These are phyloP conservation scores for Lineus longissimus DNA, from an alignment of 1,140 invertebrate genomes.

Conservation along the genomic window DNA sequence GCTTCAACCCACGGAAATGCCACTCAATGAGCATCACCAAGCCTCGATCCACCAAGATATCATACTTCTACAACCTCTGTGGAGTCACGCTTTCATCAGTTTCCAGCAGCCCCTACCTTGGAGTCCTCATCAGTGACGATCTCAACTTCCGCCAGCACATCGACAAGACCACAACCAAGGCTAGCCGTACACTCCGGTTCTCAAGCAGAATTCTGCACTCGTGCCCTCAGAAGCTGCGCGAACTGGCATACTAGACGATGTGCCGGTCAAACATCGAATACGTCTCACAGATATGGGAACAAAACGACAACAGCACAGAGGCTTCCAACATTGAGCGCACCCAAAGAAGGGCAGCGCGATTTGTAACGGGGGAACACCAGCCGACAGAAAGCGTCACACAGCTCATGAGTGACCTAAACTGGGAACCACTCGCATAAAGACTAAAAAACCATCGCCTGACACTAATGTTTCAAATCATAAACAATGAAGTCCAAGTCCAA, in stretches of 20 bases:
- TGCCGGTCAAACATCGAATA: slow-evolving; percentile 9
- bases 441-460: no score
- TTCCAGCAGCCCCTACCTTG: not conserved
- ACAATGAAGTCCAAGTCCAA: no score
- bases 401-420: no score
- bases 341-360: slow-evolving; percentile 2
- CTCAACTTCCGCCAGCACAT: not conserved
- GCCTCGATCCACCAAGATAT: not conserved
- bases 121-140: not conserved
- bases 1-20: slow-evolving; percentile 4
- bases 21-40: not conserved
- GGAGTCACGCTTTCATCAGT: not conserved
- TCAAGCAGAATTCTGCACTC: not conserved
- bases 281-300: not conserved
- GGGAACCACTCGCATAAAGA: no score
- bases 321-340: not conserved
- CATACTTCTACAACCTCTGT: not conserved
- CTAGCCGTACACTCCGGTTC: not conserved
- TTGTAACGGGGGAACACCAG: no score
- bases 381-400: no score
- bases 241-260: not conserved
- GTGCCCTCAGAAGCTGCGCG: not conserved
- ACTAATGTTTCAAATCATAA: no score
- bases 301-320: not conserved
- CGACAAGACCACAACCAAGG: not conserved